phyloP scores from a whole-genome alignment of 2,888 invertebrate species.

The Eupithecia subumbrata region DNA sequence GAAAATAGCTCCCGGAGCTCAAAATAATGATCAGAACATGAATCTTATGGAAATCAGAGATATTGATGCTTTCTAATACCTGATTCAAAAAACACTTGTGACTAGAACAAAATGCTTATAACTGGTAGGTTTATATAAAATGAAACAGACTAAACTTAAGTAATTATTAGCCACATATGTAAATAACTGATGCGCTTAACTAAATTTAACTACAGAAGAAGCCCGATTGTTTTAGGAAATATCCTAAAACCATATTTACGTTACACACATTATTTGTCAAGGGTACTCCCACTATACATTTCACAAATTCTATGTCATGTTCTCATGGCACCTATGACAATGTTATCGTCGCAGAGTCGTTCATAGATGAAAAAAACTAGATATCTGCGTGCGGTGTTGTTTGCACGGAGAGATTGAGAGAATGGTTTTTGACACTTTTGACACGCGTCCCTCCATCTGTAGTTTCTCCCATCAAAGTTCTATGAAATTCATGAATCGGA shows the following conservation, averaged over 20 bases:
- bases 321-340: too few species aligned
- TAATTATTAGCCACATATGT: neutral
- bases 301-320: neutral
- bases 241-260: neutral
- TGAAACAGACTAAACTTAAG: neutral
- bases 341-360: too few species aligned
- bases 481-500: too few species aligned
- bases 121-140: neutral
- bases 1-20: neutral
- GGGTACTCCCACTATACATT: neutral
- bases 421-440: too few species aligned
- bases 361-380: too few species aligned
- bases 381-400: too few species aligned
- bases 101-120: slow-evolving; percentile 23
- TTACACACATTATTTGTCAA: neutral
- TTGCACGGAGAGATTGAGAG: too few species aligned
- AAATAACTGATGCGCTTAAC: neutral
- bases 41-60: neutral
- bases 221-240: neutral
- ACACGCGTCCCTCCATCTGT: too few species aligned
- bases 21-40: neutral
- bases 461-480: too few species aligned
- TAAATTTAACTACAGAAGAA: neutral
- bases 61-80: neutral
- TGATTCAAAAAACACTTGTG: neutral